Percentiles rank a stretch among this genome's conserved stretches.
Evolutionary conservation across 2,888 invertebrate species (phyloP).

Genomic region (Ennomos fuscantarius): DNA sequence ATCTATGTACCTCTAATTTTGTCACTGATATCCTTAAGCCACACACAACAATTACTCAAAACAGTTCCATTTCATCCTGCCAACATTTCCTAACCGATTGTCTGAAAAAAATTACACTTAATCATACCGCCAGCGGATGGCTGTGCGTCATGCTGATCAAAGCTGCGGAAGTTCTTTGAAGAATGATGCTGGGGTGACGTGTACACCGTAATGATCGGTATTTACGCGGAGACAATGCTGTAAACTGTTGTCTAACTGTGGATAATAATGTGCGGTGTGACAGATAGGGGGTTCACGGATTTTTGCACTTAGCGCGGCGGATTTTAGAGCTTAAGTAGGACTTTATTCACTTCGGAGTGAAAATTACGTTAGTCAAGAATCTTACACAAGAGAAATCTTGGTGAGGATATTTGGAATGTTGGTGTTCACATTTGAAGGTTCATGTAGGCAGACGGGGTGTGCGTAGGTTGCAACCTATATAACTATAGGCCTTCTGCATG

Average conservation of each 20-base stretch:
- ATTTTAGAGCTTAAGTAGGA: no score
- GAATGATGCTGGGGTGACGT: conserved; percentile 10
- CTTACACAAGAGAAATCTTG: no score
- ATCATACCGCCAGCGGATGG: conserved; percentile 31
- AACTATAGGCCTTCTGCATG: no score
- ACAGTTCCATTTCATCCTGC: conserved; percentile 6
- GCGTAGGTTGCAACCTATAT: no score
- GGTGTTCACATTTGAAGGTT: no score
- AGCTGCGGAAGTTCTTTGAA: conserved; percentile 27
- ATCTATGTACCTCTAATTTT: not conserved
- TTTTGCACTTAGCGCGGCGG: no score
- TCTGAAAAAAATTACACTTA: conserved; percentile 42
- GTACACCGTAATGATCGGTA: conserved; percentile 20
- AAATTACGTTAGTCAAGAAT: no score
- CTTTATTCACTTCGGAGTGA: no score
- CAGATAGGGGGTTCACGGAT: not conserved
- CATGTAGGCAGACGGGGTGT: no score
- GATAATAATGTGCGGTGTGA: conserved; percentile 9
- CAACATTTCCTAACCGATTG: conserved; percentile 28
- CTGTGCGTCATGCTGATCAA: conserved; percentile 17
- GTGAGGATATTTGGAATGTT: no score
- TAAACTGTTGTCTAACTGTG: conserved; percentile 20
- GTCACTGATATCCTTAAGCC: not conserved
- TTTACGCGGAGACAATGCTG: conserved; percentile 9
- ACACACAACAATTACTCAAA: conserved; percentile 10